phyloP scores from a whole-genome alignment of 2,888 invertebrate genomes.

The Eupithecia subfuscata region DNA sequence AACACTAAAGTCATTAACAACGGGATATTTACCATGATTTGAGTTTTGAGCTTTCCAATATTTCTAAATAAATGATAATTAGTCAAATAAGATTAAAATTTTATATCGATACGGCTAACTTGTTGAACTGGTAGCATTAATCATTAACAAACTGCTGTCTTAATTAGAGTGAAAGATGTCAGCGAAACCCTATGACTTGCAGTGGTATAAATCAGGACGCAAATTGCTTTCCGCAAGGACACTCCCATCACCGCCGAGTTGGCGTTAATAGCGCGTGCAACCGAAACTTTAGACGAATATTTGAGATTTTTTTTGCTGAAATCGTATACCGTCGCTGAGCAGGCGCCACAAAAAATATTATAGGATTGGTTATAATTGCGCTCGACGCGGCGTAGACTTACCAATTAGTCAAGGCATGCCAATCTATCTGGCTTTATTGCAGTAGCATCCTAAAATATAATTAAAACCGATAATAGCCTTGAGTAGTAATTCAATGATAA shows the following conservation, averaged over 20 bases:
- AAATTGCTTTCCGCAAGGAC: slow-evolving; percentile 81
- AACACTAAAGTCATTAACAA: too few species aligned
- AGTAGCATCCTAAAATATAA: slow-evolving; percentile 55
- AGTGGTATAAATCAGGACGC: slow-evolving; percentile 76
- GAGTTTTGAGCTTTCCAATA: too few species aligned
- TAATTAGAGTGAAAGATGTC: slow-evolving; percentile 78
- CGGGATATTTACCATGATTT: too few species aligned
- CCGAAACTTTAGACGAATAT: slow-evolving; percentile 76
- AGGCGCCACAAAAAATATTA: slow-evolving; percentile 68
- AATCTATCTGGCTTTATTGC: slow-evolving; percentile 55
- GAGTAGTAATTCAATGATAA: slow-evolving; percentile 59
- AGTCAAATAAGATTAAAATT: background rate
- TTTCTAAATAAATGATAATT: background rate
- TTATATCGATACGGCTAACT: slow-evolving; percentile 15
- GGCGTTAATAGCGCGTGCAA: slow-evolving; percentile 82
- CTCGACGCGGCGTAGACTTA: slow-evolving; percentile 56
- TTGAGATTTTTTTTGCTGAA: slow-evolving; percentile 74
- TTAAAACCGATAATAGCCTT: slow-evolving; percentile 49
- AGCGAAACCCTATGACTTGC: slow-evolving; percentile 67
- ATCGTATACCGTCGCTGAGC: slow-evolving; percentile 59
- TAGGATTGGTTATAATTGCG: slow-evolving; percentile 60
- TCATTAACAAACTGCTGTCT: slow-evolving; percentile 70
- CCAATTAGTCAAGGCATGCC: slow-evolving; percentile 61
- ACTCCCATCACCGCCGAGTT: slow-evolving; percentile 77
- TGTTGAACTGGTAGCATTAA: slow-evolving; percentile 62